Base-by-base conservation (phyloP, 2,797 vertebrate species). In the Toxotes lorentzi region DNA sequence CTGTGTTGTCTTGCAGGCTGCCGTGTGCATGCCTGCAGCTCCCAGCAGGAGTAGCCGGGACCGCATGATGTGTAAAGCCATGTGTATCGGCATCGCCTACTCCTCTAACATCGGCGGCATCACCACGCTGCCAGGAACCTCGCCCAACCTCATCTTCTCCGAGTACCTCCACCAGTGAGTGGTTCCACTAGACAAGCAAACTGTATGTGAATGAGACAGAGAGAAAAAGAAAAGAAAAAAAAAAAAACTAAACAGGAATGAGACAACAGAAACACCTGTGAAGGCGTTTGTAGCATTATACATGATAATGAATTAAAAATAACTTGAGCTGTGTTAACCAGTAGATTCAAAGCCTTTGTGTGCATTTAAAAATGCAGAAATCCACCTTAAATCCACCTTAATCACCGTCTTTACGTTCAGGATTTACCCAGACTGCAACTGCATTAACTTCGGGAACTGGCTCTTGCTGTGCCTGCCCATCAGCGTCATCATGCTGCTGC, bases 361-460 rank as follows among this genome's bases (percentile, higher is more conserved):
- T 69, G 38, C 0, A 17, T 51, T 65, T 14, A 11, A 4, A 45
- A 66, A 45, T 2, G 19, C 2, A 27, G 34, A n/a, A n/a, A n/a
- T n/a, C n/a, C n/a, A n/a, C n/a, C n/a, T 17, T 47, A 35, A 81
- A 70, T 66, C 4, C 8, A 8, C 9, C 48, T 70, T 54, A 41
- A 30, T 69, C 23, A 3, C 19, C 64, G 21, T 85, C 17, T 83
- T 70, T 47, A 9, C 45, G 8, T 60, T 8, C 88, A 98, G 97
- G 68, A 94, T 95, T 82, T 98, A 98, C 69, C 96, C 97, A 66
- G 13, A 41, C 0, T 97, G 97, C 77, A 90, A 86, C 1, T 93
- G 93, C 70, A 92, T 98, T 69, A 97, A 98, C 93, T 98, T 98
- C 82, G 97, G 96, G 62, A 97, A 96, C 53, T 98, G 97, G 97